A percentile compares a stretch with the other conserved stretches of the same genome.
Conservation (phyloP, 2,797 vertebrate species). For the Hoplostethus mediterraneus region DNA sequence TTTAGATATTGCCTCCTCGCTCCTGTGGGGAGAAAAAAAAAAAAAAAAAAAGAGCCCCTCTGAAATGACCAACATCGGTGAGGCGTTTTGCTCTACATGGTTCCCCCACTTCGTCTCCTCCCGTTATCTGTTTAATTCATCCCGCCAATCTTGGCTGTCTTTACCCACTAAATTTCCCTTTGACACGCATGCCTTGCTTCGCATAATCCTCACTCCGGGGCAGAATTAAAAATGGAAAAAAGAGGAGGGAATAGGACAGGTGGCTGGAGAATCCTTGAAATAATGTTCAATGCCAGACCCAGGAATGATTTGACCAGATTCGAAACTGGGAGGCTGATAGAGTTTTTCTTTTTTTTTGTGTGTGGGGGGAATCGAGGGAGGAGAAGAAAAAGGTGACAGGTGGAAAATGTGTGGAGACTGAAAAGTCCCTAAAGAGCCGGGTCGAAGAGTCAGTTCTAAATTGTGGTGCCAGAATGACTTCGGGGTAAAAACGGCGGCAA, state of each 20-base stretch:
- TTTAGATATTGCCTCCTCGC: constrained; percentile 87
- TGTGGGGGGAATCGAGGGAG: constrained; percentile 66
- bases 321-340: constrained; percentile 71
- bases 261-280: constrained; percentile 88
- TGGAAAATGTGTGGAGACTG: constrained; percentile 71
- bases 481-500: constrained; percentile 58
- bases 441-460: constrained; percentile 70
- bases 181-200: constrained; percentile 90
- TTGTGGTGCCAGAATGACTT: constrained; percentile 78
- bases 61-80: constrained; percentile 88
- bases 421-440: constrained; percentile 71
- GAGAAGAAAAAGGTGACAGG: constrained; percentile 75
- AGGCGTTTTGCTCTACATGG: constrained; percentile 86
- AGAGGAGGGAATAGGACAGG: constrained; percentile 83
- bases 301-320: constrained; percentile 85
- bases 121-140: constrained; percentile 91
- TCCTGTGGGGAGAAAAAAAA: constrained; percentile 77
- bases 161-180: constrained; percentile 90
- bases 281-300: constrained; percentile 83
- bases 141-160: constrained; percentile 89
- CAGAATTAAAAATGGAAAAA: constrained; percentile 87
- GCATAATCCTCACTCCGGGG: constrained; percentile 89
- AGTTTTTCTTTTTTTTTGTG: constrained; percentile 69
- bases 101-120: constrained; percentile 81
- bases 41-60: constrained; percentile 54